Conservation (phyloP, 2,113 vertebrate genomes). For the Cyprinodon tularosa region DNA sequence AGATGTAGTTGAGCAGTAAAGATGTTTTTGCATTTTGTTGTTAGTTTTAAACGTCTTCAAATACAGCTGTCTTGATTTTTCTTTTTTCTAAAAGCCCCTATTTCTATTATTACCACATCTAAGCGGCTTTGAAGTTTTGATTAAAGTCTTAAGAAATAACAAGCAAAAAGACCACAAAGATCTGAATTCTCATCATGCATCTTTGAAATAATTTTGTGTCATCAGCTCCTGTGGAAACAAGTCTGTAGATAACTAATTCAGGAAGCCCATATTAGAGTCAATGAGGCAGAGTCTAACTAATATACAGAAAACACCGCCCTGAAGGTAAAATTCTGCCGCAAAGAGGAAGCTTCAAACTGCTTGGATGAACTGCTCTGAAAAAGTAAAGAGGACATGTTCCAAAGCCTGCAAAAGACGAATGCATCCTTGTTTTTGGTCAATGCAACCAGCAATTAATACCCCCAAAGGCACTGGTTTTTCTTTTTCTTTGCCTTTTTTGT, state of each 20-base stretch:
- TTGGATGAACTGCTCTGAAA: constrained; percentile 37
- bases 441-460: neutral
- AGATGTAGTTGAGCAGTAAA: neutral
- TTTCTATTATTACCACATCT: constrained; percentile 16
- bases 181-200: constrained; percentile 56
- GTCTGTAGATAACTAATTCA: constrained; percentile 74
- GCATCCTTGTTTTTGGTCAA: neutral
- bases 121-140: constrained; percentile 46
- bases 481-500: neutral
- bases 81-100: neutral
- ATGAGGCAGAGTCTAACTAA: constrained; percentile 72
- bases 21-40: neutral
- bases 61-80: constrained; percentile 21
- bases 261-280: constrained; percentile 77
- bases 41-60: neutral
- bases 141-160: constrained; percentile 39
- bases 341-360: constrained; percentile 37
- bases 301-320: constrained; percentile 64
- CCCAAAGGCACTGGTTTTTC: neutral
- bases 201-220: constrained; percentile 72
- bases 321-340: constrained; percentile 61
- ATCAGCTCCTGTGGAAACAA: constrained; percentile 79
- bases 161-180: constrained; percentile 47
- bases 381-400: constrained; percentile 5
- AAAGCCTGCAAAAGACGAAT: constrained; percentile 12